phyloP scores from a whole-genome alignment of 2,113 vertebrate species.

The Baryphthengus martii region DNA sequence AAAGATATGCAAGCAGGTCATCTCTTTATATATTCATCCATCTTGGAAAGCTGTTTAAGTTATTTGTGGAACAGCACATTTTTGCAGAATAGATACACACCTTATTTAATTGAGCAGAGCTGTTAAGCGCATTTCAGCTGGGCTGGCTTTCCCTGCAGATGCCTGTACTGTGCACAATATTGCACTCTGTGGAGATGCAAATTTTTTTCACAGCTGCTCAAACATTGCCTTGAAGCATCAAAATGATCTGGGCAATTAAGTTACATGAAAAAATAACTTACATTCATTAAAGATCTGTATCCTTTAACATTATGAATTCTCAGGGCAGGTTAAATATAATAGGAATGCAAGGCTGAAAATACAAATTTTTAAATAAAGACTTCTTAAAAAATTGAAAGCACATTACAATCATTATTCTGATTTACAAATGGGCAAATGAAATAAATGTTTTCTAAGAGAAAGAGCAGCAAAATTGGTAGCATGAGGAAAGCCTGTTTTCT shows the following conservation, averaged over 20 bases:
- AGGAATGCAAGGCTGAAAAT: not conserved
- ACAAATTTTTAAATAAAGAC: not conserved
- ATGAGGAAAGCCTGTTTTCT: not conserved
- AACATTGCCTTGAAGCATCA: conserved; percentile 1
- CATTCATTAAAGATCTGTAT: not conserved
- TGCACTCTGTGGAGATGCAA: not conserved
- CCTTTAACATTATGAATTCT: conserved; percentile 1
- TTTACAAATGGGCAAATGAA: not conserved
- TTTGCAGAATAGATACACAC: not conserved
- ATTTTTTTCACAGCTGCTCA: conserved; percentile 32
- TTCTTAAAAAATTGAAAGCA: not conserved
- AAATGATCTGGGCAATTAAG: conserved; percentile 7
- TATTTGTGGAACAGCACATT: not conserved
- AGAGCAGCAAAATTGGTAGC: not conserved
- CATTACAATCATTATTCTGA: not conserved
- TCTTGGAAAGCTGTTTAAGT: not conserved
- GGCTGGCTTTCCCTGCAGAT: not conserved
- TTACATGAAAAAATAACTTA: conserved; percentile 1
- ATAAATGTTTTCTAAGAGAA: not conserved
- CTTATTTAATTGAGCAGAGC: not conserved
- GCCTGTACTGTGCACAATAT: not conserved
- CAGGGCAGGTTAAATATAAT: not conserved
- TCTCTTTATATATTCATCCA: not conserved
- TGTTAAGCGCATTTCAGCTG: not conserved
- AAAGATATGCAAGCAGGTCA: not conserved